Evolutionary conservation across 2,888 invertebrate species (phyloP).

Genomic region (Pinctada fucata): DNA sequence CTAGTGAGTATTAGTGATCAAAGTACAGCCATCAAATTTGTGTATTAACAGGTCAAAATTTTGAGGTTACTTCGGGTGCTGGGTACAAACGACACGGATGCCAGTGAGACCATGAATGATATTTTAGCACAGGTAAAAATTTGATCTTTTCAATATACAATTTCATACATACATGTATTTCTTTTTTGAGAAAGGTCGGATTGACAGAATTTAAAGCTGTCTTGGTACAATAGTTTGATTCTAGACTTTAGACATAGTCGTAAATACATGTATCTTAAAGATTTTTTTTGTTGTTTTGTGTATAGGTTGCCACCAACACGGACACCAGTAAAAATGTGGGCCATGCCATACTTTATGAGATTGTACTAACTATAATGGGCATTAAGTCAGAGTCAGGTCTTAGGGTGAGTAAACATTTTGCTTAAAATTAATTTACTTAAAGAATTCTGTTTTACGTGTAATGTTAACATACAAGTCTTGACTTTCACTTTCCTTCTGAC

Average conservation of each 20-base stretch:
- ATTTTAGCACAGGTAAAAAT: conserved; percentile 92
- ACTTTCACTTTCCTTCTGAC: background rate
- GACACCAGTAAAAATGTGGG: conserved; percentile 99
- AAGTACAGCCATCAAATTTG: too few relatives aligned
- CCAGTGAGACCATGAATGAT: conserved; percentile 99
- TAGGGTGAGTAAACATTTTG: conserved; percentile 81
- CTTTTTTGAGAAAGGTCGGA: too few relatives aligned
- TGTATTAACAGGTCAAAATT: conserved; percentile 89
- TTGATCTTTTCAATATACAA: background rate
- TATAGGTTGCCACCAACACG: conserved; percentile 94
- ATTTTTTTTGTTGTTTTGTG: background rate
- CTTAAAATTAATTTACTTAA: background rate
- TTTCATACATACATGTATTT: too few relatives aligned
- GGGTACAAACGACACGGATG: conserved; percentile 96
- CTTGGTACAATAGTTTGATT: too few relatives aligned
- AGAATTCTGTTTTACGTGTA: background rate
- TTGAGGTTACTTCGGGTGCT: conserved; percentile 94
- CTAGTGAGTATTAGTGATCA: too few relatives aligned
- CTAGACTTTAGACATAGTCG: too few relatives aligned
- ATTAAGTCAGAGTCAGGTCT: conserved; percentile 97
- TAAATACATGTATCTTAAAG: too few relatives aligned
- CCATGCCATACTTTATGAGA: conserved; percentile 99
- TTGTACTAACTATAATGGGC: conserved; percentile 99
- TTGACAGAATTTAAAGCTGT: too few relatives aligned
- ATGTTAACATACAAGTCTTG: too few relatives aligned